Base-by-base conservation (phyloP, 1,140 invertebrate genomes). In the Cydia amplana region DNA sequence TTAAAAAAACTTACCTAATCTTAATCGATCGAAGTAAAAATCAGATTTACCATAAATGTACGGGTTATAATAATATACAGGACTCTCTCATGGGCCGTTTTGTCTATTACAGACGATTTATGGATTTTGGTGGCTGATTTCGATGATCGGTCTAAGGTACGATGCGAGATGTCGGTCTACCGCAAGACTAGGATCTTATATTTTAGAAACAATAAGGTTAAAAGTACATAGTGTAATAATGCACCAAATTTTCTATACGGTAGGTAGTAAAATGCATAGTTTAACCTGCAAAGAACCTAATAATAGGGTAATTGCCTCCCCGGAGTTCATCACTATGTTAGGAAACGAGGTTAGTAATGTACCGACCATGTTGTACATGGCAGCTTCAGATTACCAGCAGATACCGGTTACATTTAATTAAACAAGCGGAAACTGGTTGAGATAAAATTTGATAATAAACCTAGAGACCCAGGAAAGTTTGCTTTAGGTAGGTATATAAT, bases 401-500 rank as follows among this genome's bases (percentile, higher is more conserved):
- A 70, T 70, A 70, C 36, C 65, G 36, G 28, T 70, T 70, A 36
- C 25, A 70, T 70, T 70, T 70, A 70, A 70, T 70, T 70, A 70
- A 18, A 70, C 65, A 70, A 40, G 32, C 36, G 32, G n/a, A 67
- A 36, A 67, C 28, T 40, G 28, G 32, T 16, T 70, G 65, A 70
- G n/a, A 70, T 70, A 40, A 32, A n/a, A 12, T 20, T 14, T 67
- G 64, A 64, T 64, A 55, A 18, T 46, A 18, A 20, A 60, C 55
- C 20, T 60, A 60, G 4, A 51, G n/a, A 7, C 4, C 20, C 23
- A 60, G 10, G 55, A 60, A 23, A 60, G 55, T 60, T 23, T 12
- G 20, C 18, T 60, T 60, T 60, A 60, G 43, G 43, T 43, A 12
- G 2, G 3, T 25, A 25, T 25, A 25, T 25, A 25, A 6, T 32